Percentiles rank a stretch among this genome's conserved stretches.
Evolutionary conservation across 2,113 vertebrate species (phyloP).

Genomic region (Lucifuga dentata): DNA sequence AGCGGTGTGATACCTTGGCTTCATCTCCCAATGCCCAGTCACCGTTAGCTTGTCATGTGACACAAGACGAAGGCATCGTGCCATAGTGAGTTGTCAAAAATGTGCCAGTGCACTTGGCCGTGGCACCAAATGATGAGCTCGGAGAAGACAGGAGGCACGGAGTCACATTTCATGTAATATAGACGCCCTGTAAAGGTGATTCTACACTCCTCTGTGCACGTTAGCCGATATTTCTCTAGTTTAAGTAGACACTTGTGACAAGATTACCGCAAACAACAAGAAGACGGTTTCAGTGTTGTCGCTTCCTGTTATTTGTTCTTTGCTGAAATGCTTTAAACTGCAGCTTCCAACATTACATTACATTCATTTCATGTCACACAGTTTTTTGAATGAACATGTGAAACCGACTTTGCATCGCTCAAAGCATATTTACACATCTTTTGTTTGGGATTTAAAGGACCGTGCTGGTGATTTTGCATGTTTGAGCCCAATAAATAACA

Average conservation of each 20-base stretch:
- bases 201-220: neutral
- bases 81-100: slow-evolving; percentile 52
- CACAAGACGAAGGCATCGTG: slow-evolving; percentile 27
- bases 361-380: too few species aligned
- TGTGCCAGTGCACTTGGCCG: slow-evolving; percentile 33
- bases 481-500: too few species aligned
- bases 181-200: neutral
- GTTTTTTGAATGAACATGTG: too few species aligned
- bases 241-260: neutral
- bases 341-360: too few species aligned
- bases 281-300: too few species aligned
- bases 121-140: slow-evolving; percentile 19
- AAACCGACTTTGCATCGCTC: too few species aligned
- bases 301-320: too few species aligned
- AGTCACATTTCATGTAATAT: slow-evolving; percentile 35
- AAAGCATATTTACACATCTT: too few species aligned
- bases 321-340: too few species aligned
- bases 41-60: slow-evolving; percentile 48
- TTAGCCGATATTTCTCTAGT: neutral
- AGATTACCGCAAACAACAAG: too few species aligned
- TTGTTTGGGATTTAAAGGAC: too few species aligned
- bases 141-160: neutral
- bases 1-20: slow-evolving; percentile 41
- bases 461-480: too few species aligned
- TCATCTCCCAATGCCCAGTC: slow-evolving; percentile 31